These are phyloP conservation scores for Tamias sibiricus DNA, from an alignment of 2,113 vertebrate species.

Conservation along the genomic window DNA sequence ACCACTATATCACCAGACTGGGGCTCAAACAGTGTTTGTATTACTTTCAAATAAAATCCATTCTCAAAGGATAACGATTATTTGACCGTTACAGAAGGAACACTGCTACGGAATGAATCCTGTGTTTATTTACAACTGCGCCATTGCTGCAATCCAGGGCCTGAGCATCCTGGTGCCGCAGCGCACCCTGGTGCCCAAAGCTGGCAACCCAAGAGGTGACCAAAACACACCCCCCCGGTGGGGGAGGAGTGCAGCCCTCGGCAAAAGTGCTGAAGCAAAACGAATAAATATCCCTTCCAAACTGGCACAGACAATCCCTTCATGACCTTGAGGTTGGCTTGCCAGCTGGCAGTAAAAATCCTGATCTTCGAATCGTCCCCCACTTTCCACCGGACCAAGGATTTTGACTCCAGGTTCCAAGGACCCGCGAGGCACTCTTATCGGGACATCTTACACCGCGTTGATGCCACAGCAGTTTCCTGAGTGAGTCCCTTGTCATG, in stretches of 20 bases:
- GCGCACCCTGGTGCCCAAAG: constrained; percentile 37
- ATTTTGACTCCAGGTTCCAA: background rate
- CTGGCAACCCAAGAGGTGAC: background rate
- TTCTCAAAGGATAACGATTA: background rate
- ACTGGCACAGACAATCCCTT: background rate
- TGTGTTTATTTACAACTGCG: background rate
- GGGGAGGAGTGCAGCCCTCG: background rate
- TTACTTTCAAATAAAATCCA: constrained; percentile 25
- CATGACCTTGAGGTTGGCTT: background rate
- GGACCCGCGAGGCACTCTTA: background rate
- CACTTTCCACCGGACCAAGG: too few species aligned
- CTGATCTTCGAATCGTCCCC: background rate
- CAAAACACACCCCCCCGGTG: background rate
- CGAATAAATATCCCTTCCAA: background rate
- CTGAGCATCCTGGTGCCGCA: background rate
- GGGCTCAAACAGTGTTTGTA: background rate
- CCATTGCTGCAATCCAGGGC: accelerated
- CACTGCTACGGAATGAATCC: too few species aligned
- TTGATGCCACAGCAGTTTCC: background rate
- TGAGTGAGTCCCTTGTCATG: background rate
- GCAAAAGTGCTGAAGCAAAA: background rate
- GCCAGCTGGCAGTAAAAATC: background rate
- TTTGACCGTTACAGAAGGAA: too few species aligned
- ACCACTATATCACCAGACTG: background rate
- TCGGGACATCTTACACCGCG: background rate